phyloP scores from a whole-genome alignment of 2,113 vertebrate genomes.

The Centropus unirufus region DNA sequence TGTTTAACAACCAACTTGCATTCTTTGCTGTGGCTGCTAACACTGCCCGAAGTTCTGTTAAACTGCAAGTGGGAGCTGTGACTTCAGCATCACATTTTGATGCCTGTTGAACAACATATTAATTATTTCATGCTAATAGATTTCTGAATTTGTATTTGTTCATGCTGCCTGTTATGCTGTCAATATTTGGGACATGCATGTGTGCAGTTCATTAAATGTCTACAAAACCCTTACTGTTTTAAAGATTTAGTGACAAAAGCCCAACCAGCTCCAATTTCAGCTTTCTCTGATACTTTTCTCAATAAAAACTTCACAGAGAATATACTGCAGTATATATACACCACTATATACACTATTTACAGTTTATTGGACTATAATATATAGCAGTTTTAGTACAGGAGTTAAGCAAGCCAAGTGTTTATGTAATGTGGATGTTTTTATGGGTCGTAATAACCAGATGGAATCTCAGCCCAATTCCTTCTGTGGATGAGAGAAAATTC shows the following conservation, averaged over 20 bases:
- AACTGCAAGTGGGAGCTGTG: neutral
- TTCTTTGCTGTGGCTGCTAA: neutral
- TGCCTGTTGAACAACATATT: neutral
- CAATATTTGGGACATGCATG: neutral
- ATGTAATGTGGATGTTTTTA: neutral
- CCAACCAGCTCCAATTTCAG: neutral
- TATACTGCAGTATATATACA: neutral
- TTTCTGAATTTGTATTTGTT: neutral
- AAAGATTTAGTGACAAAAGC: neutral
- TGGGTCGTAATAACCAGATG: neutral
- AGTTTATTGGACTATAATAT: neutral
- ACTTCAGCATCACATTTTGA: neutral
- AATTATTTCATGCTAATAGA: neutral
- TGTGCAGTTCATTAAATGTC: neutral
- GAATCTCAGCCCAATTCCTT: neutral
- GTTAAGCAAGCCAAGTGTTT: neutral
- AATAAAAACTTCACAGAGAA: neutral
- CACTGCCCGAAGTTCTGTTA: neutral
- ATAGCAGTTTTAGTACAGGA: neutral
- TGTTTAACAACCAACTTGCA: neutral
- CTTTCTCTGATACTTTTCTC: neutral
- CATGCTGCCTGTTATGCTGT: neutral
- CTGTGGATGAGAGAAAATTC: neutral
- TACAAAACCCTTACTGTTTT: neutral
- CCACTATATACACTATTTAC: neutral